Evolutionary conservation across 2,113 vertebrate genomes (phyloP), one percentile per base, ranked within the genome.

Genomic region (Onychostoma macrolepis): DNA sequence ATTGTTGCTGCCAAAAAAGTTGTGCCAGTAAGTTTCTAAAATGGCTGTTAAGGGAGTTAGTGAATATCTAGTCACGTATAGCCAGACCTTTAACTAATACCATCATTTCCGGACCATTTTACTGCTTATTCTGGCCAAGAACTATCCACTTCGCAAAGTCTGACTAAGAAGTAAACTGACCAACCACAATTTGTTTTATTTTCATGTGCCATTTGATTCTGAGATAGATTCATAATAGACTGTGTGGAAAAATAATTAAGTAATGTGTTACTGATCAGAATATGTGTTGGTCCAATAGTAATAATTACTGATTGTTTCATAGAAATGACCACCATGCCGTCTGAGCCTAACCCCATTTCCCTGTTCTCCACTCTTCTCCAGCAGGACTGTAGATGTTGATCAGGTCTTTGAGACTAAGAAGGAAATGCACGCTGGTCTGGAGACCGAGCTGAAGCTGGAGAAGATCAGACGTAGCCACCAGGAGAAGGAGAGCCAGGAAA

Each of bases 401-500:
- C 84, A 79, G 4, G 41, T 67, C 0, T 90, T 85, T 0, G 91
- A 91, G 69, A 91, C 74, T 36, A 69, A 69, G 0, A 90, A 89
- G 33, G 93, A 95, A 72, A 89, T 91, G 0, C 1, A 88, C 6
- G 83, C 86, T 0, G 90, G 93, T 87, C 89, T 87, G 69, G 96
- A 95, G 89, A 92, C 94, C 0, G 82, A 95, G 87, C 93, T 88
- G 90, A 93, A 92, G 71, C 89, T 97, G 90, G 95, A 96, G 92
- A 96, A 94, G 89, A 92, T 97, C 26, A 88, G 90, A 6, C 90
- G 94, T 36, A 85, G 92, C 69, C 93, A 88, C 28, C 93, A 94
- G 75, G 90, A 63, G 0, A 95, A 96, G 89, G 94, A 95, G 88
- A 93, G 87, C 87, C 94, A 91, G 86, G 94, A 94, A 69, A 91